Base-by-base conservation (phyloP, 1,140 invertebrate species). In the Prorops nasuta region DNA sequence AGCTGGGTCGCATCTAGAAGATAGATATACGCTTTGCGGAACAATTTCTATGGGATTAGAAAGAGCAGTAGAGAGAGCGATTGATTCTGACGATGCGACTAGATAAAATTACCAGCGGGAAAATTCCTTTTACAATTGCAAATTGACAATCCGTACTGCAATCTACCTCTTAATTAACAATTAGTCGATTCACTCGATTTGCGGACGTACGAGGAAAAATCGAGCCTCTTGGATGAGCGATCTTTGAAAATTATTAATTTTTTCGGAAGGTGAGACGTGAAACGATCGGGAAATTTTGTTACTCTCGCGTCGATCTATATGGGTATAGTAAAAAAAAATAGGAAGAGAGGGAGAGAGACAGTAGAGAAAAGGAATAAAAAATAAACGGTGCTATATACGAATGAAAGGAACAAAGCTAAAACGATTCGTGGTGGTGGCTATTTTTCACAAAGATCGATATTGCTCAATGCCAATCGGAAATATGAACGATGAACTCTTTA, bases 111-210 rank as follows among this genome's bases (percentile, higher is more conserved):
- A 60, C 53, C n/a, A n/a, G 38, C 24, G 35, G 8, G 45, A 47
- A 21, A 43, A 40, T 51, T 21, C 49, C 54, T 58, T 63, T 65
- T 60, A 63, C 52, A 40, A 45, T 58, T 59, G 56, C 53, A 68
- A 64, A 71, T 71, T 69, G 68, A 57, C 68, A 69, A 72, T 71
- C 58, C 56, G 42, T 42, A 24, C 19, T 35, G 49, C 56, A 64
- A 67, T 67, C 42, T 37, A 28, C 32, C 45, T 63, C 50, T 47
- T 63, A 62, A 63, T 68, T 68, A 55, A 64, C 51, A 47, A 51
- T 60, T 44, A 53, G 24, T n/a, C 16, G 10, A 18, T 20, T 40
- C 21, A 40, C n/a, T 40, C 15, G 18, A 21, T 40, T 40, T 40
- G 10, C 38, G 20, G 16, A 24, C n/a, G 20, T 21, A 20, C 12